Evolutionary conservation across 2,113 vertebrate genomes (phyloP).

Genomic region (Burhinus bistriatus): DNA sequence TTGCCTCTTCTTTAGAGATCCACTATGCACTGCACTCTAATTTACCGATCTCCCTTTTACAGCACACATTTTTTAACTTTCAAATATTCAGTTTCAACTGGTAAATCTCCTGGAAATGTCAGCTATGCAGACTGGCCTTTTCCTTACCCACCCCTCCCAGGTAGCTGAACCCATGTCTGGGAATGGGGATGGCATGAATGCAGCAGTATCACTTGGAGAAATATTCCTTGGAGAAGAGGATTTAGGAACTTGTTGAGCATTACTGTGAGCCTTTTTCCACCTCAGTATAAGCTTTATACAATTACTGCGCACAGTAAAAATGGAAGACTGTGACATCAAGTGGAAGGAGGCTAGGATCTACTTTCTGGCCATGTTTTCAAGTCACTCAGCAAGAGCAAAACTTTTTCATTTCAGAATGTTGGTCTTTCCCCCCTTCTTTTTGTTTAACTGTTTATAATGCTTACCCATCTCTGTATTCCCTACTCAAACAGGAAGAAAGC

Average conservation of each 20-base stretch:
- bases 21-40: neutral
- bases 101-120: conserved; percentile 1
- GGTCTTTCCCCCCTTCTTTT: neutral
- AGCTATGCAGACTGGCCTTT: neutral
- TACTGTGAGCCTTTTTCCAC: neutral
- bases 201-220: neutral
- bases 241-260: neutral
- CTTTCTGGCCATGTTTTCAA: neutral
- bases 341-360: neutral
- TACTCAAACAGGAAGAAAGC: neutral
- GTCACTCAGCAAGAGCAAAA: neutral
- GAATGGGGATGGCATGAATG: neutral
- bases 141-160: neutral
- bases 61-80: neutral
- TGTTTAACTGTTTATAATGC: neutral
- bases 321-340: neutral
- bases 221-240: neutral
- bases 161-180: neutral
- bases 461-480: neutral
- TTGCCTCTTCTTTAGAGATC: neutral
- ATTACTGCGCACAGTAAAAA: neutral
- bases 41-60: neutral
- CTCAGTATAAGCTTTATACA: neutral
- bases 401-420: neutral
- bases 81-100: neutral